Evolutionary conservation across 2,797 vertebrate genomes (phyloP).

Genomic region (Cyprinella venusta): DNA sequence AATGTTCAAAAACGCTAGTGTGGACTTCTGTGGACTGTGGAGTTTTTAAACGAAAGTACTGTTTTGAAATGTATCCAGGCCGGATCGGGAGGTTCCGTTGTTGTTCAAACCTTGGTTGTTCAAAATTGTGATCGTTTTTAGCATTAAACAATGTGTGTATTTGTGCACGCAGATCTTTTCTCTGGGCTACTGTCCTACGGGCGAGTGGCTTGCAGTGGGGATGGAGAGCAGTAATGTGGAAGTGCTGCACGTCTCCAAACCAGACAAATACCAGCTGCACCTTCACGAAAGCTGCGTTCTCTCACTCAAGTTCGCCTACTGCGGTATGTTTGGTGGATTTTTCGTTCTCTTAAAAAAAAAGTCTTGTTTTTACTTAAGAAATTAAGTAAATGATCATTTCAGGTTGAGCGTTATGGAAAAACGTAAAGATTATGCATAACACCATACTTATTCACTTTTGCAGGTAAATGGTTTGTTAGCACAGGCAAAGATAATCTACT

Average conservation of each 20-base stretch:
- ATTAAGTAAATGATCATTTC: not conserved
- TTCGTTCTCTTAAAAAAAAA: not conserved
- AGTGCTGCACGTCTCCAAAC: conserved; percentile 93
- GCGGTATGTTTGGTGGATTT: conserved; percentile 77
- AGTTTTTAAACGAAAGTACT: not conserved
- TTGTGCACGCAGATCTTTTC: conserved; percentile 86
- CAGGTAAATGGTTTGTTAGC: conserved; percentile 88
- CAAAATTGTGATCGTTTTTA: not conserved
- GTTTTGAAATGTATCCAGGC: not conserved
- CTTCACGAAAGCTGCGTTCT: conserved; percentile 97
- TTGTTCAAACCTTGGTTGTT: not conserved
- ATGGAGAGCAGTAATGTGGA: conserved; percentile 99
- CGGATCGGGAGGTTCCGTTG: not conserved
- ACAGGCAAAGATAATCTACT: conserved; percentile 86
- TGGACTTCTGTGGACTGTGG: no score
- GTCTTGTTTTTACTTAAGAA: not conserved
- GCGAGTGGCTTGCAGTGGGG: conserved; percentile 94
- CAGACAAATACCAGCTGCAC: conserved; percentile 97
- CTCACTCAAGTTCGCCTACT: conserved; percentile 95
- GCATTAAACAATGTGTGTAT: not conserved
- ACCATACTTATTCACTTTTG: conserved; percentile 2
- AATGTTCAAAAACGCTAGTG: no score
- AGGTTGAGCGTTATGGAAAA: not conserved
- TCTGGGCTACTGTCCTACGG: conserved; percentile 93
- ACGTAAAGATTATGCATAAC: not conserved